Evolutionary conservation across 2,113 vertebrate species (phyloP), one percentile per base, ranked within the genome.

Genomic region (Acrocephalus kingi): DNA sequence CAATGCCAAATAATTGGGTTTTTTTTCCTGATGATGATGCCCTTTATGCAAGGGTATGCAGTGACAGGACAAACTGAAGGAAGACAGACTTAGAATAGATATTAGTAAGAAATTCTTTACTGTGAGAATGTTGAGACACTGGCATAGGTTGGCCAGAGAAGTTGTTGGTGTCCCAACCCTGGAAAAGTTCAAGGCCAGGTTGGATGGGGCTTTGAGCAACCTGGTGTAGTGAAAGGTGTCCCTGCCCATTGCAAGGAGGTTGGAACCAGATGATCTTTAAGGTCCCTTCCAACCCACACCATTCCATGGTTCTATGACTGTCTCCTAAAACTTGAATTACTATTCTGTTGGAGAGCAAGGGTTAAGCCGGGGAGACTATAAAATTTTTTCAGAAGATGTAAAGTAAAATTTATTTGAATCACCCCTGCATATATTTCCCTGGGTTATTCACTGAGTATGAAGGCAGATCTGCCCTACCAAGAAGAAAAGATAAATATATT

Each of bases 321-420:
- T 51, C 15, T 86, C 14, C 39, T 67, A 63, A 61, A 86, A 30
- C 11, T 61, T 56, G 16, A 64, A 15, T 77, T 69, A 66, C 5
- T 46, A 15, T 2, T 27, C 2, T 14, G 8, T 4, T 68, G 54
- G 35, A 73, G 18, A 55, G 39, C 25, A 55, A 68, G 48, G 33
- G 33, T 8, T 45, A 9, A 13, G 10, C 21, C 0, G 0, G 9
- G 3, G 3, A 2, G 1, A 5, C 10, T 59, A 18, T 28, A 61
- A 11, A 61, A 13, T 58, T 45, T 14, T 62, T 67, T 78, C 52
- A 54, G 48, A 75, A 78, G 9, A 22, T 30, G 37, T 9, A 78
- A 78, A 71, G 20, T 24, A 25, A 49, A 71, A 67, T n/a, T 39
- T 43, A 64, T 61, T 83, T 64, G 23, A 35, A 61, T 45, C 7